These are phyloP conservation scores for Chrysogorgia sp. DNA, from an alignment of 92 coral and sea anemone genomes.

Conservation along the genomic window DNA sequence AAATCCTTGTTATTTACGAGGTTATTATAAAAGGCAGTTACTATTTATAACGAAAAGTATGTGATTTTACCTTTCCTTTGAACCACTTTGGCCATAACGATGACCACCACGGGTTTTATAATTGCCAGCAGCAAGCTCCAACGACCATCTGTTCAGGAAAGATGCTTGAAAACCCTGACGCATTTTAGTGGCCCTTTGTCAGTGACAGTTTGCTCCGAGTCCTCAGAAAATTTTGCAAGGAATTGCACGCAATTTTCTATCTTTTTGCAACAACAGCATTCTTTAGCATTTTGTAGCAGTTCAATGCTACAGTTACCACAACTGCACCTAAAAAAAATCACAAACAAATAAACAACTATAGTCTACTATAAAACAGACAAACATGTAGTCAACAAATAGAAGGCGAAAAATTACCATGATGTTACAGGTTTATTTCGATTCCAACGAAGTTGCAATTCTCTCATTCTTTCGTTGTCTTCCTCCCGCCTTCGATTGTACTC, in stretches of 20 bases:
- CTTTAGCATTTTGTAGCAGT: background rate
- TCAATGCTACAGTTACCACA: background rate
- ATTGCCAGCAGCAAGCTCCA: constrained; percentile 27
- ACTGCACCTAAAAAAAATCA: background rate
- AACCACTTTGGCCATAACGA: constrained; percentile 11
- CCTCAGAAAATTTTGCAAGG: background rate
- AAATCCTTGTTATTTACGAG: background rate
- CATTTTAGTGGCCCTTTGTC: background rate
- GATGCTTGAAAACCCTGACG: constrained; percentile 27
- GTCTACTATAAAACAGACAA: background rate
- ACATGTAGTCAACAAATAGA: background rate
- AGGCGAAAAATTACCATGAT: constrained; percentile 23
- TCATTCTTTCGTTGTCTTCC: constrained; percentile 23
- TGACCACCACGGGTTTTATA: constrained; percentile 19
- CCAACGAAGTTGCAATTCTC: constrained; percentile 17
- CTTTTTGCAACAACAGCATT: background rate
- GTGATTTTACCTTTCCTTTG: constrained; percentile 36
- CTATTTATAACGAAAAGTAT: too few relatives aligned
- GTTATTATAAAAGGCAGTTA: too few relatives aligned
- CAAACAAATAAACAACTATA: background rate
- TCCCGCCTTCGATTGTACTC: constrained; percentile 13
- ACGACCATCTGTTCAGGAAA: constrained; percentile 27
- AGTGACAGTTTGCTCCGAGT: background rate
- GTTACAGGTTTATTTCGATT: constrained; percentile 21
- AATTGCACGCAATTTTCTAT: background rate